These are phyloP conservation scores for Panzeria rudis DNA, from an alignment of 2,888 invertebrate genomes.

Conservation along the genomic window DNA sequence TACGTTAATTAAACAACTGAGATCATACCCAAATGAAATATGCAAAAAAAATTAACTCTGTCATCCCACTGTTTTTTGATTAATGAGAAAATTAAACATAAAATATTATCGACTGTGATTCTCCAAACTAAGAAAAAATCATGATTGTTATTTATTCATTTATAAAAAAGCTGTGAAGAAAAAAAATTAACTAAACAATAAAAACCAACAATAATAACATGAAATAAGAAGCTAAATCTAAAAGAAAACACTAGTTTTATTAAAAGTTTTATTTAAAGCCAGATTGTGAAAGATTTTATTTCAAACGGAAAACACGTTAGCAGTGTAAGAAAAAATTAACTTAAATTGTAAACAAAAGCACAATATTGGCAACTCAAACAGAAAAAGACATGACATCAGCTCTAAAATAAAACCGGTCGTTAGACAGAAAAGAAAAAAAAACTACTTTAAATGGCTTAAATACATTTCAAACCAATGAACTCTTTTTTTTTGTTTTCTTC, in stretches of 20 bases:
- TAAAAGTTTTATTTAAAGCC: not conserved
- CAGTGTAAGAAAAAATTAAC: constrained; percentile 20
- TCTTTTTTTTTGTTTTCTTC: constrained; percentile 18
- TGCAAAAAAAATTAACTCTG: not conserved
- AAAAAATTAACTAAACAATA: not conserved
- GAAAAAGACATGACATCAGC: constrained; percentile 64
- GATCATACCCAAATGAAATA: not conserved
- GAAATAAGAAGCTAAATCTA: not conserved
- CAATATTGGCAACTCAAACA: constrained; percentile 49
- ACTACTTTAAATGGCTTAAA: constrained; percentile 44
- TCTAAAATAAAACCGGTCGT: constrained; percentile 55
- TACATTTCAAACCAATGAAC: constrained; percentile 43
- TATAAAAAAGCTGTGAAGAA: not conserved
- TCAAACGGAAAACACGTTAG: constrained; percentile 37
- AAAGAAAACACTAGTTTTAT: constrained; percentile 7
- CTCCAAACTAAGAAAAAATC: not conserved
- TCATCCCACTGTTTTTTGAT: constrained; percentile 32
- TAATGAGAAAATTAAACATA: constrained; percentile 27
- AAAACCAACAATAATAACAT: not conserved
- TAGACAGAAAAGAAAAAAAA: constrained; percentile 15
- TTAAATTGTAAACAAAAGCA: constrained; percentile 20
- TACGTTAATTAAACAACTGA: not conserved
- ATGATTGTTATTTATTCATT: constrained; percentile 4
- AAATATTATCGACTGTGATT: not conserved
- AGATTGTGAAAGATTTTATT: constrained; percentile 31